Base-by-base conservation (phyloP, 2,113 vertebrate genomes). In the Microcebus ravelobensis region DNA sequence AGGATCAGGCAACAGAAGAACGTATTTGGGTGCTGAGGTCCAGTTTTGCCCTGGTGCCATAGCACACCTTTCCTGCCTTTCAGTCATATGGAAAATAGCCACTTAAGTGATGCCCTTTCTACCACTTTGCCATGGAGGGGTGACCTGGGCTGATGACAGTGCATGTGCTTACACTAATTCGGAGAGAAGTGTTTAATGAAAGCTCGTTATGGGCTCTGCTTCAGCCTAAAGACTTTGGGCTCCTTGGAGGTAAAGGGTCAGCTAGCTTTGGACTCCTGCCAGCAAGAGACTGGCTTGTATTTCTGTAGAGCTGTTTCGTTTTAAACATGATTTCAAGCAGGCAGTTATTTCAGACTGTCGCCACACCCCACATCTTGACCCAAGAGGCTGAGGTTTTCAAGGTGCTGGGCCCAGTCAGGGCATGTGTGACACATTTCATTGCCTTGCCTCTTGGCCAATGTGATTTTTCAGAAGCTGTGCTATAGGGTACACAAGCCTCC, bases 61-160 rank as follows among this genome's bases (percentile, higher is more conserved):
- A 79, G 42, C 48, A 59, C 34, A 55, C 34, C 88, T 93, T 96
- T 93, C 70, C 93, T 73, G 94, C 77, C 17, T 89, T 92, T 93
- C 50, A 42, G 52, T 71, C 34, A 45, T 45, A 42, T 65, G 74
- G 86, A 91, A 94, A 83, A 80, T 68, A 59, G 55, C 89, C 61
- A 31, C 65, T 65, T 86, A 39, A 25, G 21, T 21, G 50, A 70
- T 91, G 86, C 36, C 89, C 36, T 93, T 77, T 79, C 42, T 81
- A 86, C 71, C 70, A 42, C 42, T 94, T 91, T 50, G 48, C 83
- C 76, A 86, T 82, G 89, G 82, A 93, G 77, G 50, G 77, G 65
- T 42, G 81, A 85, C 65, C 87, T 80, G 14, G 0, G 65, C 48
- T 45, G 59, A 68, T 67, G 76, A 74, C 13, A 27, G 61, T 6